Base-by-base conservation (phyloP, 2,888 invertebrate species). In the Caenorhabditis becei region DNA sequence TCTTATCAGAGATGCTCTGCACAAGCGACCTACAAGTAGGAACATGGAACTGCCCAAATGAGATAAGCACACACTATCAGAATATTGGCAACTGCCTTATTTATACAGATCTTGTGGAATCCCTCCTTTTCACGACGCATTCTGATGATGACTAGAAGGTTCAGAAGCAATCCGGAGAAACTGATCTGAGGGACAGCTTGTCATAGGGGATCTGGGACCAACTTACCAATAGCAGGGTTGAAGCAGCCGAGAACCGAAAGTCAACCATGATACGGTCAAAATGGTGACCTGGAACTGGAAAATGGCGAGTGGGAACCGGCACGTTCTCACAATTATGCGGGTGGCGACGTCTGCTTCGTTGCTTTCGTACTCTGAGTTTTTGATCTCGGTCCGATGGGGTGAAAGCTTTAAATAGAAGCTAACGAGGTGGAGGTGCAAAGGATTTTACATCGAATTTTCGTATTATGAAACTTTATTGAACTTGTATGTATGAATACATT, bases 71-170 rank as follows among this genome's bases (percentile, higher is more conserved):
- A 16, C 2, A 16, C 78, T 10, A 78, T 78, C 35, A 71, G 14
- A 3, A 71, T 51, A 54, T 78, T 78, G 0, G 78, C 78, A 0
- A 78, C 23, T 18, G 78, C 71, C 47, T 78, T 78, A 35, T 78
- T 78, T 20, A 67, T 47, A 62, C 78, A 78, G 11, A 78, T 78
- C 26, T 66, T 66, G 35, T 78, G 71, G 24, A 78, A 78, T 23
- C 78, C 65, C n/a, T 78, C 78, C 0, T 47, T 24, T 47, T 78
- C 78, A 0, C 70, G 63, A 41, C n/a, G 35, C 71, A 78, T 78
- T 41, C 16, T 41, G 41, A 41, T 14, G 41, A 41, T 11, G 14
- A 35, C 35, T 10, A 35, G 35, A 35, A 35, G 35, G 10, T 35
- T 35, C 10, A 35, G 35, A 10, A 35, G 10, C 10, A 35, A 10